Evolutionary conservation across 2,797 vertebrate genomes (phyloP).

Genomic region (Siniperca obscura): DNA sequence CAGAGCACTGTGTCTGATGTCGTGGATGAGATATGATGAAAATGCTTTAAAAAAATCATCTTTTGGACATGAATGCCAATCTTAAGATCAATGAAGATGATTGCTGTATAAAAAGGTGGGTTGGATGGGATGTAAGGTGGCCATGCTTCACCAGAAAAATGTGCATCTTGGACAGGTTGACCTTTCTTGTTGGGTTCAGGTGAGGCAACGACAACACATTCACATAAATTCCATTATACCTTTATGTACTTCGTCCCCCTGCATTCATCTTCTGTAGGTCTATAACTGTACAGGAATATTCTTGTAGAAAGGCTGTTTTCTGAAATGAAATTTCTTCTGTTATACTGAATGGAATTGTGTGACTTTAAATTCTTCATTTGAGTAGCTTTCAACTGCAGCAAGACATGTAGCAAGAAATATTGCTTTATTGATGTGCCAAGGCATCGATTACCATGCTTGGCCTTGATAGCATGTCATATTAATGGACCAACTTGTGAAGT

Average conservation of each 20-base stretch:
- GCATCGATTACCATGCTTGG: constrained; percentile 52
- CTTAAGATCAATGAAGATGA: constrained; percentile 37
- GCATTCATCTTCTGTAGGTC: constrained; percentile 24
- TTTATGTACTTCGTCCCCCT: constrained; percentile 30
- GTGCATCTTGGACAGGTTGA: constrained; percentile 54
- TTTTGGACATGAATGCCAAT: constrained; percentile 31
- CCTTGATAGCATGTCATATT: constrained; percentile 39
- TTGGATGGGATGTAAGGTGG: constrained; percentile 13
- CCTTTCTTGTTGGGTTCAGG: constrained; percentile 55
- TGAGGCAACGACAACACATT: constrained; percentile 37
- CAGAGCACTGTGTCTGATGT: constrained; percentile 12
- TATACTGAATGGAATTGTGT: constrained; percentile 41
- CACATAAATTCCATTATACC: constrained; percentile 36
- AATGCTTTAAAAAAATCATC: constrained; percentile 13
- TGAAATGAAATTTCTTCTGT: constrained; percentile 24
- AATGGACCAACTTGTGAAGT: constrained; percentile 51
- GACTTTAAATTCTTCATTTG: constrained; percentile 22
- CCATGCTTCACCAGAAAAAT: constrained; percentile 43
- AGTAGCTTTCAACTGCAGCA: constrained; percentile 30
- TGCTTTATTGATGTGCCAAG: constrained; percentile 33
- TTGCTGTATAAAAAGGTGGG: constrained; percentile 16
- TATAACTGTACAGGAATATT: constrained; percentile 13
- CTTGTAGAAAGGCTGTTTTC: neutral
- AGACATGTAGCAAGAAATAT: constrained; percentile 26
- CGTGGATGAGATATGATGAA: constrained; percentile 15